Conservation (phyloP, 2,113 vertebrate species). For the Hystrix cristata region DNA sequence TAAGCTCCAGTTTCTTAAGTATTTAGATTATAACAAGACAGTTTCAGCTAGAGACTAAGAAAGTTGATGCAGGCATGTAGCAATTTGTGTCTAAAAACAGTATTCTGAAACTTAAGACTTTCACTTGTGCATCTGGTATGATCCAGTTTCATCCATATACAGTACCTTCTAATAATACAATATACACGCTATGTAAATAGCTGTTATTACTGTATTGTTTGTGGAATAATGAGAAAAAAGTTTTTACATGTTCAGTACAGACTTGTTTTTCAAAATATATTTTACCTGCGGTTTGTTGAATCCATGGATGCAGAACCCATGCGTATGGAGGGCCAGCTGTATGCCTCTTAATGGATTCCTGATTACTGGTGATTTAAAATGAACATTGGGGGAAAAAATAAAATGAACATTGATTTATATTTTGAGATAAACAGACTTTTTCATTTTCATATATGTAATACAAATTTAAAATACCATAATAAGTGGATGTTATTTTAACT, state of each 20-base stretch:
- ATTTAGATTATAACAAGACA: background rate
- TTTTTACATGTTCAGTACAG: background rate
- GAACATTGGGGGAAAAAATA: background rate
- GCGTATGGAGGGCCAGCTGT: background rate
- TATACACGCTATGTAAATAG: background rate
- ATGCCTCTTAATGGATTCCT: slow-evolving; percentile 3
- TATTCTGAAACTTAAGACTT: slow-evolving; percentile 28
- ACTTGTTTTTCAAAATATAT: background rate
- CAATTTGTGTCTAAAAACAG: slow-evolving; percentile 36
- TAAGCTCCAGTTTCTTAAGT: slow-evolving; percentile 27
- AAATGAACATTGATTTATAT: slow-evolving; percentile 28
- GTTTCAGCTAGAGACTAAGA: slow-evolving; percentile 25
- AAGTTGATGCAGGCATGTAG: background rate
- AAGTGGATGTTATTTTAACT: background rate
- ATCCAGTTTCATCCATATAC: background rate
- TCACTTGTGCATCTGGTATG: background rate
- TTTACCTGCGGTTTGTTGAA: background rate
- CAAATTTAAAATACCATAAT: slow-evolving; percentile 30
- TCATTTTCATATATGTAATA: background rate
- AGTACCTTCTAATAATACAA: background rate
- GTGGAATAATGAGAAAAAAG: background rate
- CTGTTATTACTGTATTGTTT: background rate
- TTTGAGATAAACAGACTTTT: slow-evolving; percentile 11
- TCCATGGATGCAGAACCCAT: background rate
- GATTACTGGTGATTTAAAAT: background rate